phyloP scores from a whole-genome alignment of 2,888 invertebrate species.

The Lepidocyrtinus sp. region DNA sequence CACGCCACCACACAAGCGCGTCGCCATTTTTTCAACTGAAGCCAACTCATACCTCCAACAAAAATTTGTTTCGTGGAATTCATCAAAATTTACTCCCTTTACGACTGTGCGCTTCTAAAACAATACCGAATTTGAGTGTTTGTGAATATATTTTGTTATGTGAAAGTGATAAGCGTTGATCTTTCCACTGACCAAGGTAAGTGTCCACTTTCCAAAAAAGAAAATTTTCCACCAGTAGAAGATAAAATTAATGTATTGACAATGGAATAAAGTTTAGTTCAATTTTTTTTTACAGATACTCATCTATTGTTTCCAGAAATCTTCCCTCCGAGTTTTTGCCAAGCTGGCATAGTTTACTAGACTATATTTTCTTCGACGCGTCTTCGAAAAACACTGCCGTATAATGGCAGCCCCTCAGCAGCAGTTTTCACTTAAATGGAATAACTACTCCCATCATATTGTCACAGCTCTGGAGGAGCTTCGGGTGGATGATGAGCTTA shows the following conservation, averaged over 20 bases:
- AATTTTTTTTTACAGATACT: background rate
- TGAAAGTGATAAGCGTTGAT: no score
- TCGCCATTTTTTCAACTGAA: slow-evolving; percentile 57
- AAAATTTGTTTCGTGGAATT: no score
- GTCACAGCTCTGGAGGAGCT: slow-evolving; percentile 85
- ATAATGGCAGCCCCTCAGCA: slow-evolving; percentile 73
- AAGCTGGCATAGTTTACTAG: background rate
- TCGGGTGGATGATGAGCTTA: slow-evolving; percentile 77
- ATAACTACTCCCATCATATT: slow-evolving; percentile 85
- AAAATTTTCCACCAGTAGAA: no score
- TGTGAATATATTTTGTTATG: no score
- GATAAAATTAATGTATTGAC: no score
- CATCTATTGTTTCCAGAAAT: background rate
- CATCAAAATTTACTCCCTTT: no score
- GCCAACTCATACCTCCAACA: slow-evolving; percentile 46
- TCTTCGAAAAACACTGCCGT: background rate
- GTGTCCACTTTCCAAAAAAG: no score
- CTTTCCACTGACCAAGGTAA: no score
- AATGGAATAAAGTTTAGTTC: no score
- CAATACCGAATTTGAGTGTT: no score
- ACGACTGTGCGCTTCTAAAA: no score
- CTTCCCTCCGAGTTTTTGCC: no score
- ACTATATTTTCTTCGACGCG: background rate
- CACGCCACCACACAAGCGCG: slow-evolving; percentile 46
- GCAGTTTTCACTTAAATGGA: slow-evolving; percentile 90